phyloP scores from a whole-genome alignment of 2,888 invertebrate species.

The Cantharis lateralis region DNA sequence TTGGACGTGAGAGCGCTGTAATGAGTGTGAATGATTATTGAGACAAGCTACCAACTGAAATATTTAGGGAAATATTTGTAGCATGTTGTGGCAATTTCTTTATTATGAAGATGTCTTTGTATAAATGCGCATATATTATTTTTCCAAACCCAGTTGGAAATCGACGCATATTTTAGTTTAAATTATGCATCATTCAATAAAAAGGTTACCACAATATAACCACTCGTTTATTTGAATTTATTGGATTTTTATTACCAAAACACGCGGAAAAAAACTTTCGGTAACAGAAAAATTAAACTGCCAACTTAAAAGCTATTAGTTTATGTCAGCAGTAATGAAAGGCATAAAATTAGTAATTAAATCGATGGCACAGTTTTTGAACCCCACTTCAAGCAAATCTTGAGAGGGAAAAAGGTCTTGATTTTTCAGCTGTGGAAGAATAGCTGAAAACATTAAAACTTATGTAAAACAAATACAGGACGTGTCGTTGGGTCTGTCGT shows the following conservation, averaged over 20 bases:
- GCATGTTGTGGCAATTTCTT: constrained; percentile 43
- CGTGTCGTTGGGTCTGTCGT: no score
- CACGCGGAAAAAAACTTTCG: background rate
- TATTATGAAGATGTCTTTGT: constrained; percentile 31
- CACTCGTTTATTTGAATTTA: background rate
- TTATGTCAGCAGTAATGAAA: background rate
- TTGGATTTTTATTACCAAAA: background rate
- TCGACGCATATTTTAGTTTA: constrained; percentile 28
- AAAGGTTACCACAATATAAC: background rate
- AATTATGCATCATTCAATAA: constrained; percentile 6
- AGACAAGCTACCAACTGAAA: constrained; percentile 42
- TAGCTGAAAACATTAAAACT: no score
- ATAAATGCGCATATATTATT: constrained; percentile 23
- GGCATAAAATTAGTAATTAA: background rate
- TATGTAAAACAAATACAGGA: no score
- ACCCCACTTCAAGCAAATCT: no score
- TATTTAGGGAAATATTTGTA: constrained; percentile 47
- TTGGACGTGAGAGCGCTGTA: constrained; percentile 22
- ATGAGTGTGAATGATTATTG: constrained; percentile 31
- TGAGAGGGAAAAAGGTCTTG: no score
- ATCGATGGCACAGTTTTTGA: background rate
- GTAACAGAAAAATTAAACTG: background rate
- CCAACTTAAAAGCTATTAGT: background rate
- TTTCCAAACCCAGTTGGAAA: constrained; percentile 27
- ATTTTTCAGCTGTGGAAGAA: no score